phyloP scores from a whole-genome alignment of 2,797 vertebrate species.

The Caiman crocodilus region DNA sequence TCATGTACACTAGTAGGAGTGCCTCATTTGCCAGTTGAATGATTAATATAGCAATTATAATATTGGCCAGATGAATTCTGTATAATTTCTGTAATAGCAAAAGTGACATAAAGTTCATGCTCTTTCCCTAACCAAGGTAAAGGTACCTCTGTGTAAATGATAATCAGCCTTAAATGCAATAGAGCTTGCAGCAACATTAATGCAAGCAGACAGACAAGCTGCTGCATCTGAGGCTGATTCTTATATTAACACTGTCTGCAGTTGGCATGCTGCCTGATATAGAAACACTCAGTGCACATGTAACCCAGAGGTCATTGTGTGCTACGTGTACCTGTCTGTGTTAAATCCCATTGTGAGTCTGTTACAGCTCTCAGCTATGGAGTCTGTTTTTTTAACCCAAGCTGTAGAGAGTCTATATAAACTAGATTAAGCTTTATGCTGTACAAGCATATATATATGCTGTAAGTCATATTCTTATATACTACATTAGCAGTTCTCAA shows the following conservation, averaged over 20 bases:
- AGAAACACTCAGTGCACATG: not conserved
- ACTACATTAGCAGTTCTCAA: too few relatives aligned
- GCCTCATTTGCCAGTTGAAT: not conserved
- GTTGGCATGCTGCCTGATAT: not conserved
- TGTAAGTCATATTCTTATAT: too few relatives aligned
- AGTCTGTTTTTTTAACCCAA: not conserved
- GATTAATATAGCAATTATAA: not conserved
- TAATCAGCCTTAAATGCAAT: not conserved
- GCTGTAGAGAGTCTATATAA: not conserved
- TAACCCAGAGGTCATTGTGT: too few relatives aligned
- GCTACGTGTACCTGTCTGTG: not conserved
- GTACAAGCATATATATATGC: too few relatives aligned
- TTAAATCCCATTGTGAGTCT: not conserved
- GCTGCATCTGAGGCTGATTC: not conserved
- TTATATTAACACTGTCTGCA: not conserved
- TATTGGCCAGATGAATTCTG: not conserved
- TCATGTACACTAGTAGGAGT: not conserved
- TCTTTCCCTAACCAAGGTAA: not conserved
- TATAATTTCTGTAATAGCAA: rapidly evolving
- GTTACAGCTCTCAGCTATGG: not conserved
- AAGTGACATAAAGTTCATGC: not conserved
- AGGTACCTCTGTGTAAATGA: not conserved
- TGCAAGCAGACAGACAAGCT: not conserved
- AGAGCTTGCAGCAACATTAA: not conserved
- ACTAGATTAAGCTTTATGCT: too few relatives aligned